Conservation (phyloP, 2,113 vertebrate genomes). For the Ptychochromis oligacanthus region DNA sequence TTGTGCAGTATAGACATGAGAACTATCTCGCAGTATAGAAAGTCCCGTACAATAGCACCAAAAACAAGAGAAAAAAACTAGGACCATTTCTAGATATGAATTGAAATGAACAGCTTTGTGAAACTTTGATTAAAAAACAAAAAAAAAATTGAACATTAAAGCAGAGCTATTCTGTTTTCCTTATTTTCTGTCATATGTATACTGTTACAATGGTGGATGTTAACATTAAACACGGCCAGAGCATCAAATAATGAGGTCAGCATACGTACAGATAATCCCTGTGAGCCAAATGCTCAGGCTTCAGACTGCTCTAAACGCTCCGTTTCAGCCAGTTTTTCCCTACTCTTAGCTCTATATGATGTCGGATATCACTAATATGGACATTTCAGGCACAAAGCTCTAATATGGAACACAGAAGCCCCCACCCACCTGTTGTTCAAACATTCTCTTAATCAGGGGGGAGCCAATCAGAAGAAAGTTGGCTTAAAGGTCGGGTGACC, state of each 20-base stretch:
- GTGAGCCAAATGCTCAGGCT: too few species aligned
- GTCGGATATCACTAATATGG: neutral
- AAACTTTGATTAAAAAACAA: neutral
- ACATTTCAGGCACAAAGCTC: neutral
- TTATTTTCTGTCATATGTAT: neutral
- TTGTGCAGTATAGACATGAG: too few species aligned
- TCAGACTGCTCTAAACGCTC: too few species aligned
- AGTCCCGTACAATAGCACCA: neutral
- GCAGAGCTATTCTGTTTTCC: neutral
- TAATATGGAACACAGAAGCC: neutral
- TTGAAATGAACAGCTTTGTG: neutral
- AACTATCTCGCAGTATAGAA: rapidly evolving
- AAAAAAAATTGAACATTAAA: neutral
- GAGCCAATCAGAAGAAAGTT: neutral
- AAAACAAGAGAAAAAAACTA: too few species aligned
- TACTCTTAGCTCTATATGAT: neutral
- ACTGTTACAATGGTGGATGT: neutral
- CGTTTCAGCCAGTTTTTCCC: too few species aligned
- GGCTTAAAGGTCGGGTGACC: neutral
- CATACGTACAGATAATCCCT: too few species aligned
- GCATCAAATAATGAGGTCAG: too few species aligned
- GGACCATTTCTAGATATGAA: neutral
- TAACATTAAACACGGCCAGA: too few species aligned
- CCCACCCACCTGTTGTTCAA: neutral
- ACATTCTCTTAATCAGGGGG: neutral